phyloP scores from a whole-genome alignment of 2,113 vertebrate genomes.

The Psophia crepitans region DNA sequence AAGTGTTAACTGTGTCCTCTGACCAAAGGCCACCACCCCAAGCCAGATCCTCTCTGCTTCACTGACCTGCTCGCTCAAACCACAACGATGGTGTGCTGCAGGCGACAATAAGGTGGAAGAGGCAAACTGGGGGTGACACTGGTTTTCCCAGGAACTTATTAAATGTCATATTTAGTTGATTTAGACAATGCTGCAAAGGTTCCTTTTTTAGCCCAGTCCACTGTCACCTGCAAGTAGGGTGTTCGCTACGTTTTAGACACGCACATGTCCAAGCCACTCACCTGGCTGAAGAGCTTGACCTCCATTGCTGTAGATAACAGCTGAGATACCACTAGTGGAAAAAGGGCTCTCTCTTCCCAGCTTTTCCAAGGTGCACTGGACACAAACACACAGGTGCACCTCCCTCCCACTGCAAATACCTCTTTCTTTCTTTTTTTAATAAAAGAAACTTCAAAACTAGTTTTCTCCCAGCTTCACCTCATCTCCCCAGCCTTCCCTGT shows the following conservation, averaged over 20 bases:
- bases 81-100: accelerated
- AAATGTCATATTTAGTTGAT: not conserved
- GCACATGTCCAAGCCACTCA: not conserved
- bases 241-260: not conserved
- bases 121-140: not conserved
- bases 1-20: not conserved
- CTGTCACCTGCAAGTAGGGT: not conserved
- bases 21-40: not conserved
- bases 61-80: not conserved
- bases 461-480: not conserved
- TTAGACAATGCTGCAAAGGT: not conserved
- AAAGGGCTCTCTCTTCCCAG: not conserved
- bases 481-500: not conserved
- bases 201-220: not conserved
- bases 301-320: not conserved
- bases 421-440: too few relatives aligned
- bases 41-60: not conserved
- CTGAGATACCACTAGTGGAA: not conserved
- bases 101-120: not conserved
- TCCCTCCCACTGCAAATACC: not conserved
- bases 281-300: not conserved
- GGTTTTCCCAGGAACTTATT: not conserved
- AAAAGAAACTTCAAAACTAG: not conserved
- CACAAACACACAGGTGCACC: not conserved
- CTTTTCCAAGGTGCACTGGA: not conserved